Evolutionary conservation across 1,140 invertebrate genomes (phyloP).

Genomic region (Trissolcus basalis): DNA sequence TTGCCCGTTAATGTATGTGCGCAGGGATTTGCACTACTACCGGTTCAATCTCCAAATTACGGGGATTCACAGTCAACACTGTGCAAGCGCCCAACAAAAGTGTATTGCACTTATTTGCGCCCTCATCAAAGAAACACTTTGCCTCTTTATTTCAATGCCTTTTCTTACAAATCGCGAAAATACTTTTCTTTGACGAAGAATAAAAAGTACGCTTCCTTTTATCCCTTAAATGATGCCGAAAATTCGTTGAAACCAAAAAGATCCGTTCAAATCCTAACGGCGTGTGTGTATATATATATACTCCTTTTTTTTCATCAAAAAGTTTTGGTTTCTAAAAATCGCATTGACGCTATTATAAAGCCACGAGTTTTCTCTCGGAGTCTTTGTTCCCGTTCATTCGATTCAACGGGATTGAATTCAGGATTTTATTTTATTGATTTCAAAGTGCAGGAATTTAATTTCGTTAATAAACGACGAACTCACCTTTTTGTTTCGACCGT

Average conservation of each 20-base stretch:
- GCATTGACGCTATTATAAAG: too few species aligned
- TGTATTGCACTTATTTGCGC: constrained; percentile 25
- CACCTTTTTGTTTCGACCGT: constrained; percentile 1
- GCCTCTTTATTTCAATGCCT: background rate
- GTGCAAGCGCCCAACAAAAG: constrained; percentile 23
- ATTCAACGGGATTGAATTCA: constrained; percentile 8
- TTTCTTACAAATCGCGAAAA: too few species aligned
- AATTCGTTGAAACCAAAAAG: too few species aligned
- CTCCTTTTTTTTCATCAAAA: too few species aligned
- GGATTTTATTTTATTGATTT: constrained; percentile 32
- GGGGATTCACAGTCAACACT: constrained; percentile 15
- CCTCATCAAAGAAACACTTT: constrained; percentile 19
- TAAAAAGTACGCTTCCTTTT: too few species aligned
- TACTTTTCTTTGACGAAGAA: too few species aligned
- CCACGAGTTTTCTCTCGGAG: too few species aligned
- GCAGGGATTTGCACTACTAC: constrained; percentile 34
- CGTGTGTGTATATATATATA: too few species aligned
- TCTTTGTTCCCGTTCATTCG: background rate
- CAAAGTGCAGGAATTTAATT: constrained; percentile 27
- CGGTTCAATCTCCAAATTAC: constrained; percentile 40
- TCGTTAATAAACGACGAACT: constrained; percentile 12
- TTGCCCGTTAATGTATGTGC: background rate
- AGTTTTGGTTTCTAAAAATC: too few species aligned
- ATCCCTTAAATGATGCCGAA: too few species aligned
- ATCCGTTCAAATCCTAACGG: too few species aligned